Base-by-base conservation (phyloP, 2,888 invertebrate genomes). In the Dryobota labecula region DNA sequence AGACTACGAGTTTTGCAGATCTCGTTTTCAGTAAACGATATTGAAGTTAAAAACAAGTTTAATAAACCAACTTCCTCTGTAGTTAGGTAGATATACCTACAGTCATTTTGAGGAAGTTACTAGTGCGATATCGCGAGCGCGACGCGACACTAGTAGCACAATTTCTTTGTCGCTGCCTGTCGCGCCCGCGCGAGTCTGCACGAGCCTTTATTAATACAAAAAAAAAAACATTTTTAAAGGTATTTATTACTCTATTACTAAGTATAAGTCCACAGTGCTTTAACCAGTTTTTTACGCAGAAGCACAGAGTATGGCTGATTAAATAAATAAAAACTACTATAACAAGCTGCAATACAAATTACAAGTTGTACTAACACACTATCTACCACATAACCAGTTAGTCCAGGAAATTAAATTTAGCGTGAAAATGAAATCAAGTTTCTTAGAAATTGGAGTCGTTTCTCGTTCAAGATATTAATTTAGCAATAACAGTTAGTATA, bases 401-500 rank as follows among this genome's bases (percentile, higher is more conserved):
- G 13, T 72, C 60, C 79, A 79, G 71, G 80, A 78, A 85, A 80
- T 80, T 67, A 36, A 72, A 78, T 68, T 67, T 49, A 63, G 58
- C 63, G 65, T 68, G 70, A 70, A 83, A 75, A 76, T 47, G 43
- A 41, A 57, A 65, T 54, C 63, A 27, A 66, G 71, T 58, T 82
- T 74, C 70, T 70, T 49, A 73, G 80, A 73, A 75, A 75, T 51
- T 66, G 64, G 15, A 41, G 33, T 30, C 30, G 62, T 56, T 66
- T 27, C 54, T 65, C 58, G 64, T 82, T 72, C 71, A 47, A 58
- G 76, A 73, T 71, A 84, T 79, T 75, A 85, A 84, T 83, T 83
- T 76, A 85, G 84, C 76, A 77, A 79, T 73, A 77, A 71, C 68
- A 58, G 73, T 77, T 51, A 63, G 63, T 67, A 33, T 27, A 6